Evolutionary conservation across 2,888 invertebrate species (phyloP), one percentile per base, ranked within the genome.

Genomic region (Apoda limacodes): DNA sequence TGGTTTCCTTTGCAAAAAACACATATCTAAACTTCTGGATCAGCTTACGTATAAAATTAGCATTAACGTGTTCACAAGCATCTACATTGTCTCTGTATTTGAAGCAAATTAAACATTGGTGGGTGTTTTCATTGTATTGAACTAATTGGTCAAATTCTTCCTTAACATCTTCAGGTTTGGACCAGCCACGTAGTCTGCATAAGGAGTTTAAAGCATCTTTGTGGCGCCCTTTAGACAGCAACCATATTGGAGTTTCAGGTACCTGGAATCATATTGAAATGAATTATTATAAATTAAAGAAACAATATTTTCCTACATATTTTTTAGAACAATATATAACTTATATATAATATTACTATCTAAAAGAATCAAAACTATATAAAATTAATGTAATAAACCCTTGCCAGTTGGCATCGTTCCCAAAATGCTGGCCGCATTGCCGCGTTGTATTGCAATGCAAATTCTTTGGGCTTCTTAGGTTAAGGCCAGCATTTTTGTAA

Each of bases 171-270:
- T 71, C 66, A 1, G 81, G 81, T 4, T 71, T 39, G 0, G 74
- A 70, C 83, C 83, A 84, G 2, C 85, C 85, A 32, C 85, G 63
- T 1, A 85, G 64, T 42, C 81, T 78, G 39, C 83, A 82, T n/a
- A 85, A 59, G 0, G 85, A 80, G 15, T 52, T 60, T 6, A 80
- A 44, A 0, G 85, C 84, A 6, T 84, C 83, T 46, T 81, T 75
- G 41, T 70, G 67, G 1, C 82, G 65, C 5, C 83, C 82, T 41
- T 82, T 82, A 0, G 84, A 82, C 34, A 85, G 43, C n/a, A 85
- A 54, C 85, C 84, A 85, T 46, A 83, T 68, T 20, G 84, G 85
- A 4, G 84, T 82, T 58, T 85, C 85, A 1, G 85, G 85, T 2
- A 84, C 78, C 83, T 83, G 55, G 19, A 51, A 49, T 15, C 5